These are phyloP conservation scores for Goniozus legneri DNA, from an alignment of 1,140 invertebrate species.

Conservation along the genomic window DNA sequence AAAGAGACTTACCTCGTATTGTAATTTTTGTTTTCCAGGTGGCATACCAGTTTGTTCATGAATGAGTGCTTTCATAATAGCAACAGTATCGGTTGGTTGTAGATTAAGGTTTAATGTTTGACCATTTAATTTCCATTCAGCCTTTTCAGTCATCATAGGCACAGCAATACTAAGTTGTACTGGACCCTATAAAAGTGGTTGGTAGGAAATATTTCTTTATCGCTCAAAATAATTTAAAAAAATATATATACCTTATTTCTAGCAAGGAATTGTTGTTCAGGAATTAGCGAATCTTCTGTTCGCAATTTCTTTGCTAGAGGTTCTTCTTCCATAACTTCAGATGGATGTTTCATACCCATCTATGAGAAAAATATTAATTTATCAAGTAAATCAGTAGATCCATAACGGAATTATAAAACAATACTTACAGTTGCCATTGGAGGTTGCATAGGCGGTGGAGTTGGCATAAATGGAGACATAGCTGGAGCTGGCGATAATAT, in stretches of 20 bases:
- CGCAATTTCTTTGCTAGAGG: slow-evolving; percentile 83
- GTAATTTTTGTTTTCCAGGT: slow-evolving; percentile 96
- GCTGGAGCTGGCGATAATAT: slow-evolving; percentile 45
- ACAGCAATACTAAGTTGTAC: slow-evolving; percentile 76
- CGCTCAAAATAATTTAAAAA: not conserved
- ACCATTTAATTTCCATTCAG: slow-evolving; percentile 96
- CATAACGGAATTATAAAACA: too few species aligned
- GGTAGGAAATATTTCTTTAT: not conserved
- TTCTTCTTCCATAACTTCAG: slow-evolving; percentile 68
- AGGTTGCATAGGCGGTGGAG: slow-evolving; percentile 47
- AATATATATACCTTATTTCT: slow-evolving; percentile 57
- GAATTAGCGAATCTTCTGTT: slow-evolving; percentile 88
- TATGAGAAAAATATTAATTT: slow-evolving; percentile 13
- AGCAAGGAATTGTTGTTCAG: slow-evolving; percentile 79
- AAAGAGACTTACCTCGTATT: slow-evolving; percentile 70
- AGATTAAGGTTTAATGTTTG: slow-evolving; percentile 80
- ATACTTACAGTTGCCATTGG: slow-evolving; percentile 40
- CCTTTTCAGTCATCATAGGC: slow-evolving; percentile 81
- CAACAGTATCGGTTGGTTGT: slow-evolving; percentile 75
- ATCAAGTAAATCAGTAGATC: slow-evolving; percentile 1
- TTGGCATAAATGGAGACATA: slow-evolving; percentile 52
- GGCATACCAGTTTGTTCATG: slow-evolving; percentile 89
- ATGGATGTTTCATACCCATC: slow-evolving; percentile 54
- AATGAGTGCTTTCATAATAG: slow-evolving; percentile 84
- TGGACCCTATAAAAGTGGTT: slow-evolving; percentile 59